Base-by-base conservation (phyloP, 2,888 invertebrate species). In the Antheraea assamensis region DNA sequence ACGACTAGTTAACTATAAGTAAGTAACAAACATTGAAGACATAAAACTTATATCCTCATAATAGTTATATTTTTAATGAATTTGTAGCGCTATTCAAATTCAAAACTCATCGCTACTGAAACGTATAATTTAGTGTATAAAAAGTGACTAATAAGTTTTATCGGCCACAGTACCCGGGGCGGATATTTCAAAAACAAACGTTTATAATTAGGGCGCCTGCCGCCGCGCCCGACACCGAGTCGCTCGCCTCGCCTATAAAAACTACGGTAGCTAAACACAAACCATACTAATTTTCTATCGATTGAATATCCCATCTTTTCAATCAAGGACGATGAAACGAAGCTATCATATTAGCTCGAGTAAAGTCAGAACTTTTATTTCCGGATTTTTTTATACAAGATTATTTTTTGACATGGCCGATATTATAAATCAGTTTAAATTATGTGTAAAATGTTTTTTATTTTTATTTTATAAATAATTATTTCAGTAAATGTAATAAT, bases 161-260 rank as follows among this genome's bases (percentile, higher is more conserved):
- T 82, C 80, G 77, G 77, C 81, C 87, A 83, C 82, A 86, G 87
- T 87, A 87, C 87, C 79, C 71, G 75, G 78, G 79, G 87, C 91
- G 90, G 92, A 89, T 85, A 89, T 92, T 91, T 89, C 86, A 91
- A 93, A 93, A 92, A 94, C 93, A 92, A 93, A 93, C 92, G 89
- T 82, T 86, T 83, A 83, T 93, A 92, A 94, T 94, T 92, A 92
- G 88, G n/a, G 87, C 87, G 82, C 83, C 84, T 83, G 84, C 81
- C 77, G 75, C 80, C 85, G 85, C 52, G 15, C 47, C 47, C 5
- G 13, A 10, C 47, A 4, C 42, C 42, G 42, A 42, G 7, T 78
- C 83, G 30, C 72, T 71, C 74, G 71, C 17, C 68, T 76, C 64
- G 71, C 71, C 55, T 66, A 78, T 75, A 76, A 78, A 78, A 76